phyloP scores from a whole-genome alignment of 2,797 vertebrate genomes.

The Oceanodroma leucorhoa region DNA sequence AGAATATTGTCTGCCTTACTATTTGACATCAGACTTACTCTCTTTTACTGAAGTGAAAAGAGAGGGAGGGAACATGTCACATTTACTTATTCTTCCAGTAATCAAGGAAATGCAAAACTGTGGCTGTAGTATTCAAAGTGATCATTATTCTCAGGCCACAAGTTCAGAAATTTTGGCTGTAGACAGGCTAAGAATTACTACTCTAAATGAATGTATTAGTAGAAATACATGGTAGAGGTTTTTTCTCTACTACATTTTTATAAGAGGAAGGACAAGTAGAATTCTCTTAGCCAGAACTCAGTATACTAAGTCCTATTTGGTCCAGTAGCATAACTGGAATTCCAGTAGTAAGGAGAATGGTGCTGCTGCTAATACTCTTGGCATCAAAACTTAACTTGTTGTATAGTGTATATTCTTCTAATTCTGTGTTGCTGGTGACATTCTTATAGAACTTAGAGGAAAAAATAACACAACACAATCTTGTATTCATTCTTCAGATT shows the following conservation, averaged over 20 bases:
- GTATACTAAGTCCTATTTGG: background rate
- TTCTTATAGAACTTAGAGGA: background rate
- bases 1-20: background rate
- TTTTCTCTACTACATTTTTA: background rate
- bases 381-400: background rate
- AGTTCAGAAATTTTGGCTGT: background rate
- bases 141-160: background rate
- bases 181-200: background rate
- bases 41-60: background rate
- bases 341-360: background rate
- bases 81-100: background rate
- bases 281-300: background rate
- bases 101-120: background rate
- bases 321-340: background rate
- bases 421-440: background rate
- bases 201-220: background rate
- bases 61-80: background rate
- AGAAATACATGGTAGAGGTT: background rate
- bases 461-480: background rate
- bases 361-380: background rate
- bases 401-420: background rate
- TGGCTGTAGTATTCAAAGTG: background rate
- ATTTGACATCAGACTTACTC: background rate
- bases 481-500: background rate
- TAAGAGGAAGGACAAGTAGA: background rate